These are phyloP conservation scores for Camponotus pennsylvanicus DNA, from an alignment of 1,140 invertebrate species.

Conservation along the genomic window DNA sequence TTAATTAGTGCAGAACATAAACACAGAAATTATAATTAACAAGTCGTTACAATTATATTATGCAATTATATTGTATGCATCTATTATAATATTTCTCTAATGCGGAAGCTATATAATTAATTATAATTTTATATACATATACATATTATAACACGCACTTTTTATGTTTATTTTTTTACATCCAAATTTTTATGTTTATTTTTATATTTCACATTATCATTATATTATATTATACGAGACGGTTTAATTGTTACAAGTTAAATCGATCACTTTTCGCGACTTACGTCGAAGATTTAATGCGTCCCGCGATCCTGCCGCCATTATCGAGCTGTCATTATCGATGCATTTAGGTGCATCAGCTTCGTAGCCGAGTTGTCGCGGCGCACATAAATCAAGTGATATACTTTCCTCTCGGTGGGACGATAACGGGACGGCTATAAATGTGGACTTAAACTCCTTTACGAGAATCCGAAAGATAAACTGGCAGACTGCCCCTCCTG, in stretches of 20 bases:
- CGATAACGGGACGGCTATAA: conserved; percentile 69
- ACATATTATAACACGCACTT: background rate
- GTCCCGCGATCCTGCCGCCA: conserved; percentile 46
- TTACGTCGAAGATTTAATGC: conserved; percentile 53
- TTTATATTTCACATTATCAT: background rate
- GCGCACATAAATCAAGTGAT: conserved; percentile 73
- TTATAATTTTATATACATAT: background rate
- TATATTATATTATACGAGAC: background rate
- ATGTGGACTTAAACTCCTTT: conserved; percentile 73
- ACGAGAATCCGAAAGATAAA: conserved; percentile 67
- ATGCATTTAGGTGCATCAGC: conserved; percentile 50
- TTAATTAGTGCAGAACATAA: background rate
- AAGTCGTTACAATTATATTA: background rate
- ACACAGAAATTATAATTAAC: background rate
- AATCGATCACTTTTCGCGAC: background rate
- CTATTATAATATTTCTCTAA: background rate
- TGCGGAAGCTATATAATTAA: background rate
- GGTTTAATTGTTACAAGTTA: background rate
- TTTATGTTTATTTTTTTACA: too few relatives aligned
- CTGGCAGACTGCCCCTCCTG: conserved; percentile 12
- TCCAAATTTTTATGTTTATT: background rate
- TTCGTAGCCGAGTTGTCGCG: conserved; percentile 40
- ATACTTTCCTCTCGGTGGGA: conserved; percentile 48
- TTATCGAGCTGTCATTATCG: conserved; percentile 58
- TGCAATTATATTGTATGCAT: too few relatives aligned